Evolutionary conservation across 1,140 invertebrate genomes (phyloP), one percentile per base, ranked within the genome.

Genomic region (Marisa cornuarietis): DNA sequence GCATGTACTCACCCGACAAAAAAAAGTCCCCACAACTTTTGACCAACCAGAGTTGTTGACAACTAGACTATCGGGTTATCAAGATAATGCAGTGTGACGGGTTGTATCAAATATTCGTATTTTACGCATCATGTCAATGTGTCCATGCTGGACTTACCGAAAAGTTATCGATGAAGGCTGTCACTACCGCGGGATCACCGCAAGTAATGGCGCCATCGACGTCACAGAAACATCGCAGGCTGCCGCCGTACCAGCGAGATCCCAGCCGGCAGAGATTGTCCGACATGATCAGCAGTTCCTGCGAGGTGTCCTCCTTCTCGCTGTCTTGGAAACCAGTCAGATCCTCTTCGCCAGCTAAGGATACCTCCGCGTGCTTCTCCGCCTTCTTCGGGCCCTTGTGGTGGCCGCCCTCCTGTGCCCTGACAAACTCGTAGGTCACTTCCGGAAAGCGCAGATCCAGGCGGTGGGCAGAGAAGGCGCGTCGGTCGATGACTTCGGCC

Each of bases 141-240:
- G 11, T 18, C 11, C 16, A 11, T 58, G 54, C 54, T 58, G 54
- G 49, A 77, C 76, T 24, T 24, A 77, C 76, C 76, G 18, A 63
- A 49, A 79, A 79, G 24, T 78, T 69, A 51, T 82, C 81, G 31
- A 82, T 76, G 75, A 62, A 71, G 18, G 78, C 61, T 18, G 78
- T 58, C 26, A 82, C 78, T 26, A 77, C 76, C 20, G 49, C 26
- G 18, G 81, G 81, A 51, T 82, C 61, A 0, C 78, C 81, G 51
- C 81, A 82, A 11, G 78, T 76, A 72, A 82, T 79, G 31, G 73
- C 49, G 31, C 74, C 74, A 9, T 79, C 68, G 9, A 18, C 8
- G 42, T 79, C 68, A 31, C 81, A 82, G 62, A 76, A 79, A 26
- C 81, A 82, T 3, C 81, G 73, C 20, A 79, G 75, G 42, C 81